A percentile compares a stretch with the other conserved stretches of the same genome.
Conservation (phyloP, 2,113 vertebrate genomes). For the Elanoides forficatus region DNA sequence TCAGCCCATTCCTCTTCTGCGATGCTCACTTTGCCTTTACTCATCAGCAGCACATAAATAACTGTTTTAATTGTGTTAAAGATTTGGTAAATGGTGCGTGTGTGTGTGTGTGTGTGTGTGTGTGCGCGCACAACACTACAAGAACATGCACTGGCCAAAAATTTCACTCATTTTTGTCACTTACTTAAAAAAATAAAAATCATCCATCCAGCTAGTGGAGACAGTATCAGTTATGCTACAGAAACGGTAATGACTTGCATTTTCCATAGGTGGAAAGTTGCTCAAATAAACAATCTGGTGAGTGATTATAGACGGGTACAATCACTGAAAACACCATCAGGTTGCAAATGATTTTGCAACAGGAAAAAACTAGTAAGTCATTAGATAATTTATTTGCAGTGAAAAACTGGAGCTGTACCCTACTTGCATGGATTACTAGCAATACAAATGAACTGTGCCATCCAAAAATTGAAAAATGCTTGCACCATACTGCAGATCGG, state of each 20-base stretch:
- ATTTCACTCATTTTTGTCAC: background rate
- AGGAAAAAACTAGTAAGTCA: background rate
- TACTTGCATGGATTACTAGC: background rate
- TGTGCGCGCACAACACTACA: fast-evolving
- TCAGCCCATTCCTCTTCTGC: background rate
- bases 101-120: too few species aligned
- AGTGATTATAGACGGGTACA: background rate
- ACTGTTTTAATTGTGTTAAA: background rate
- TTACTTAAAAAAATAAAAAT: background rate
- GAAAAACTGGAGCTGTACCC: background rate
- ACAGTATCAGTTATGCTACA: background rate
- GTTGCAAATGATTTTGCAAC: conserved; percentile 32
- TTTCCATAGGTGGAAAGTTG: background rate
- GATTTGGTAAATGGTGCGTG: background rate
- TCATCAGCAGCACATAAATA: background rate
- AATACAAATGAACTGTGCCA: background rate
- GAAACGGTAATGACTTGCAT: background rate
- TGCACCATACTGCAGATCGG: background rate
- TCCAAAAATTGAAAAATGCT: background rate
- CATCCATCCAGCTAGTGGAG: background rate
- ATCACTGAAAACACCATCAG: background rate
- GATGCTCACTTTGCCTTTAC: background rate
- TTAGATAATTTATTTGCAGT: conserved; percentile 32
- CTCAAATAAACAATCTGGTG: background rate
- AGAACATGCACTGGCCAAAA: background rate